phyloP scores from a whole-genome alignment of 1,140 invertebrate species.

The Papilio aristodemus region DNA sequence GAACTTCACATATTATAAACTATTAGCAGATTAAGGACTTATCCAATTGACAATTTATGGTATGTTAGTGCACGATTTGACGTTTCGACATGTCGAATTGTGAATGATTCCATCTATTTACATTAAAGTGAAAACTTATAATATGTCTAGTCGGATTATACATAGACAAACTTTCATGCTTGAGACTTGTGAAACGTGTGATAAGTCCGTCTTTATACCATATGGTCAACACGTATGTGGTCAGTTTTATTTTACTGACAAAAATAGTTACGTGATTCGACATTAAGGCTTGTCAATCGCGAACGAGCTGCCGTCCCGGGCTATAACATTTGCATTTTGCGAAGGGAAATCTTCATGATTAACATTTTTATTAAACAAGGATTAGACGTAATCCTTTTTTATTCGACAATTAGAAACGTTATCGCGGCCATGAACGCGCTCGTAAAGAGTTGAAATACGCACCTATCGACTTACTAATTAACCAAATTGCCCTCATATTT shows the following conservation, averaged over 20 bases:
- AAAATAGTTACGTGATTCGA: neutral
- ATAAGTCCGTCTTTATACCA: no score
- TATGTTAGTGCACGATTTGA: no score
- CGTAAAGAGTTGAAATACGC: constrained; percentile 76
- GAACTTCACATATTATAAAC: no score
- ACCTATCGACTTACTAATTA: constrained; percentile 73
- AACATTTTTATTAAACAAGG: constrained; percentile 79
- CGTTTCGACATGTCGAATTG: no score
- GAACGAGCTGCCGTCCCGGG: constrained; percentile 42
- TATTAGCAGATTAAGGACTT: no score
- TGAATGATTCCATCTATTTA: no score
- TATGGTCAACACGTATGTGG: neutral
- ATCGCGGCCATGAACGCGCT: constrained; percentile 59
- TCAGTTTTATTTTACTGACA: no score
- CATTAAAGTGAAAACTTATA: no score
- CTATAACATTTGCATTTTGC: constrained; percentile 71
- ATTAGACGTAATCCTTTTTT: constrained; percentile 78
- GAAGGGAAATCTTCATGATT: constrained; percentile 71
- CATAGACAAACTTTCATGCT: no score
- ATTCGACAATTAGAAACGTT: constrained; percentile 77
- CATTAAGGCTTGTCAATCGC: constrained; percentile 47
- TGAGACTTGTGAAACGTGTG: no score
- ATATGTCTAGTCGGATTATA: no score
- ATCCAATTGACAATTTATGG: no score
- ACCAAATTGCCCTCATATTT: constrained; percentile 62